These are phyloP conservation scores for Pachliopta kotzebuea DNA, from an alignment of 2,888 invertebrate species.

Conservation along the genomic window DNA sequence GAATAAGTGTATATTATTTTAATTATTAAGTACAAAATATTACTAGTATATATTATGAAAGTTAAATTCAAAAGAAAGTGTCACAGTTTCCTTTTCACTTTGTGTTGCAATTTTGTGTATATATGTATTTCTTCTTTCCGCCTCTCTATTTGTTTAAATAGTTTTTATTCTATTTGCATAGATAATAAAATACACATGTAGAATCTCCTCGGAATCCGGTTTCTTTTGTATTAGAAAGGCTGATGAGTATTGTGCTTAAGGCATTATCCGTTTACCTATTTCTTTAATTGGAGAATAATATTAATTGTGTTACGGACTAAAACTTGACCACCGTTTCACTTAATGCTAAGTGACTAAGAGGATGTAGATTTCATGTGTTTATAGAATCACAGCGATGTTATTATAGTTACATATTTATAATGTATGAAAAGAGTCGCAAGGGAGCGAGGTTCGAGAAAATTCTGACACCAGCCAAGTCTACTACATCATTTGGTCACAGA, in stretches of 20 bases:
- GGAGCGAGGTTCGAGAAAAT: too few species aligned
- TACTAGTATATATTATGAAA: constrained; percentile 2
- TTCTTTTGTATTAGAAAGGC: neutral
- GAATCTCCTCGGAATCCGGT: neutral
- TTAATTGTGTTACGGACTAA: neutral
- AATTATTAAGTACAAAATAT: too few species aligned
- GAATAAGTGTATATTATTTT: too few species aligned
- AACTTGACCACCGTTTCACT: too few species aligned
- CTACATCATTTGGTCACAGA: too few species aligned
- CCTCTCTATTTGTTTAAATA: constrained; percentile 20
- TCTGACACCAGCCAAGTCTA: too few species aligned
- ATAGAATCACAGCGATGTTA: too few species aligned
- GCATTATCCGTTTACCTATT: neutral
- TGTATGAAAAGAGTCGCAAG: too few species aligned
- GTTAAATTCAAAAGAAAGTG: constrained; percentile 17
- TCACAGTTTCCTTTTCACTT: constrained; percentile 9
- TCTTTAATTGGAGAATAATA: neutral
- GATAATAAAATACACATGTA: constrained; percentile 4
- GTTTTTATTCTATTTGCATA: constrained; percentile 1
- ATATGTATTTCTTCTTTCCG: neutral
- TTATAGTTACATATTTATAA: too few species aligned
- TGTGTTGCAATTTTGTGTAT: neutral
- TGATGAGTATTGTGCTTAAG: neutral
- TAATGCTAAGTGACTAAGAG: too few species aligned
- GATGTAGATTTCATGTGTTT: too few species aligned